Conservation (phyloP, 2,888 invertebrate species). For the Thera obeliscata region DNA sequence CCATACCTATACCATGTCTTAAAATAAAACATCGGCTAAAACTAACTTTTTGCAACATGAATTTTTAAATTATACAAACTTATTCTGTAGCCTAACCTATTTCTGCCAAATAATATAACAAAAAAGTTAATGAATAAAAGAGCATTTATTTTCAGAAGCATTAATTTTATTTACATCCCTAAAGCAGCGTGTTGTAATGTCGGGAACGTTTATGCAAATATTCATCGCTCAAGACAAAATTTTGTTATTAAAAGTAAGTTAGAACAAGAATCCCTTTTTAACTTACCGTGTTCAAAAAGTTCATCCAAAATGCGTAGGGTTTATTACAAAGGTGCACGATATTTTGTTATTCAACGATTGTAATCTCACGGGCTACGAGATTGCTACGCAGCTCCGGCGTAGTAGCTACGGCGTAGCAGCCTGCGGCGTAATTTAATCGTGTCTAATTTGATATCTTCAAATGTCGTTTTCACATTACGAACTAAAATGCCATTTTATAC, state of each 20-base stretch:
- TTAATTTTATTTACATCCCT: neutral
- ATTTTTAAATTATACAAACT: too few relatives aligned
- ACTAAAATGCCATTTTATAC: neutral
- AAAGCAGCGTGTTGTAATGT: slow-evolving; percentile 17
- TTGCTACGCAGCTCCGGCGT: slow-evolving; percentile 6
- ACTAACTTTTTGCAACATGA: too few relatives aligned
- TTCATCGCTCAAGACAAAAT: slow-evolving; percentile 25
- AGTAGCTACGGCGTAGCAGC: slow-evolving; percentile 8
- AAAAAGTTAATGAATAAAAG: too few relatives aligned
- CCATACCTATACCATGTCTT: too few relatives aligned
- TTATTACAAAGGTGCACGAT: slow-evolving; percentile 22
- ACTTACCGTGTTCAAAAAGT: slow-evolving; percentile 27
- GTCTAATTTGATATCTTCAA: neutral
- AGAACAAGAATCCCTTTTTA: slow-evolving; percentile 27
- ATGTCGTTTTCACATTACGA: neutral
- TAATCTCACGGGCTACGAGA: slow-evolving; percentile 4
- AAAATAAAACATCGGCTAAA: too few relatives aligned
- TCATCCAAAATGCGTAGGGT: slow-evolving; percentile 9
- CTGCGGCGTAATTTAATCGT: slow-evolving; percentile 5
- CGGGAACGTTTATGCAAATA: slow-evolving; percentile 29
- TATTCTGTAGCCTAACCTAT: too few relatives aligned
- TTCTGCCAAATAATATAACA: too few relatives aligned
- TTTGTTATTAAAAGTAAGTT: slow-evolving; percentile 32
- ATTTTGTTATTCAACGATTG: slow-evolving; percentile 1
- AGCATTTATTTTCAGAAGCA: too few relatives aligned